Conservation (phyloP, 2,797 vertebrate genomes). For the Lacerta bilineata region DNA sequence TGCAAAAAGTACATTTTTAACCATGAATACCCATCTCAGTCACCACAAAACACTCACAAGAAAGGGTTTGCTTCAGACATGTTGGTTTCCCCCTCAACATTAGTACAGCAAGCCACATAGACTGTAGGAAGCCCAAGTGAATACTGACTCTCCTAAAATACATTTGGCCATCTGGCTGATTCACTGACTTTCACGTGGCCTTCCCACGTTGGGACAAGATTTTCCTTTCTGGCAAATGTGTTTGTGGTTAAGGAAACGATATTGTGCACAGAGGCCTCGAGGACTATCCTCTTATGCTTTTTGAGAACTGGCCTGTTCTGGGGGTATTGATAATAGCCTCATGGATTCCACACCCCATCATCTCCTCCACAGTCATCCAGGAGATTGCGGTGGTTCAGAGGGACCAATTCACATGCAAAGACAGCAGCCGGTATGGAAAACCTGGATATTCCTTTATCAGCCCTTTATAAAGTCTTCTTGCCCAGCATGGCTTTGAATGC, state of each 20-base stretch:
- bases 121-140: background rate
- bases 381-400: background rate
- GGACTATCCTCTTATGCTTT: background rate
- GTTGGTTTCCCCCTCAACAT: background rate
- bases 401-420: background rate
- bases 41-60: no score
- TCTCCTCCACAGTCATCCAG: background rate
- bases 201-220: background rate
- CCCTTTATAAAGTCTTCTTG: background rate
- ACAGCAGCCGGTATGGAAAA: background rate
- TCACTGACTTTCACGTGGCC: background rate
- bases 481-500: background rate
- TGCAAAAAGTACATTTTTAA: background rate
- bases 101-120: background rate
- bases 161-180: background rate
- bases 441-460: background rate
- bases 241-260: background rate
- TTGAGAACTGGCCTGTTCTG: background rate
- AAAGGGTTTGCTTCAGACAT: background rate
- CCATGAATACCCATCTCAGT: background rate
- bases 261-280: background rate
- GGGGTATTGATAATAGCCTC: background rate
- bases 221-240: background rate
- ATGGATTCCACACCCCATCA: background rate
- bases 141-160: background rate